phyloP scores from a whole-genome alignment of 2,113 vertebrate species.

The Silurus meridionalis region DNA sequence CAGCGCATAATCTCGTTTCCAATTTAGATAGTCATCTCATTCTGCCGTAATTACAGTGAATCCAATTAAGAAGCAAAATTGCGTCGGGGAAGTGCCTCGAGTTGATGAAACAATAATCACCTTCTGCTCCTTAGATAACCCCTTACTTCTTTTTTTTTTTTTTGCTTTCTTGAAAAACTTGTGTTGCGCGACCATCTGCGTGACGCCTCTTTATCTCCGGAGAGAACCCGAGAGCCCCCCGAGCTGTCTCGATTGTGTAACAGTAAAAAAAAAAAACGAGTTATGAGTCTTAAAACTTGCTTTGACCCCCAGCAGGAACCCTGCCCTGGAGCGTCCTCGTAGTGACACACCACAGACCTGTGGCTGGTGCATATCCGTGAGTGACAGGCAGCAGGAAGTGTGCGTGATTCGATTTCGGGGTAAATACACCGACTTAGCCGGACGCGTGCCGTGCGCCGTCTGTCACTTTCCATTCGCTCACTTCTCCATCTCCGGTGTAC shows the following conservation, averaged over 20 bases:
- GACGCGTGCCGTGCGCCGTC: background rate
- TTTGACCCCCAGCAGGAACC: background rate
- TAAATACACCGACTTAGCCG: background rate
- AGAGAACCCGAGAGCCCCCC: background rate
- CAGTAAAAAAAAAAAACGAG: background rate
- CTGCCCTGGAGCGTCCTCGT: background rate
- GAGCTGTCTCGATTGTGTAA: background rate
- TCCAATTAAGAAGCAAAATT: conserved; percentile 27
- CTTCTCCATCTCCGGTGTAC: background rate
- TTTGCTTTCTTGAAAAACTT: background rate
- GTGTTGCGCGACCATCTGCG: background rate
- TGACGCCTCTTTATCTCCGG: background rate
- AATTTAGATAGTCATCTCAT: conserved; percentile 39
- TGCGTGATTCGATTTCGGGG: background rate
- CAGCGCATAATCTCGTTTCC: conserved; percentile 26
- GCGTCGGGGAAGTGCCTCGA: conserved; percentile 16
- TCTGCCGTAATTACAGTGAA: conserved; percentile 35
- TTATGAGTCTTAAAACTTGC: too few species aligned
- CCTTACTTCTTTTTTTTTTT: background rate
- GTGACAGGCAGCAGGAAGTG: background rate
- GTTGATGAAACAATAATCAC: conserved; percentile 33
- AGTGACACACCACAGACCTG: background rate
- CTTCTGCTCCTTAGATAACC: conserved; percentile 31
- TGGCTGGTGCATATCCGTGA: background rate
- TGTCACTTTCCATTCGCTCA: background rate